Evolutionary conservation across 2,797 vertebrate genomes (phyloP), one percentile per base, ranked within the genome.

Genomic region (Loris lydekkerianus): DNA sequence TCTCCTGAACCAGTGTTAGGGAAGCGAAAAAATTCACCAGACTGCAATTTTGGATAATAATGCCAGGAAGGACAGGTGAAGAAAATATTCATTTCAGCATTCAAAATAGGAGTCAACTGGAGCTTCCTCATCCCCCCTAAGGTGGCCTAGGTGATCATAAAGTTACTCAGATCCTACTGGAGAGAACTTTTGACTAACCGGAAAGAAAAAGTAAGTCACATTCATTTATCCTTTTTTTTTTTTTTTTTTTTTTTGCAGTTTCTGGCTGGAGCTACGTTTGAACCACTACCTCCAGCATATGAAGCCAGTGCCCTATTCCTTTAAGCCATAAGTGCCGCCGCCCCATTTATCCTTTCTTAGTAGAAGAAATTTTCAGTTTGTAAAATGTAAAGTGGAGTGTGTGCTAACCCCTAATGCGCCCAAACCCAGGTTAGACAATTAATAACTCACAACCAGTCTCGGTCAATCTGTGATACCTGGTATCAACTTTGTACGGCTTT

Each of bases 391-490:
- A 23, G 0, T 53, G 21, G 23, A 65, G 21, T 29, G 14, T 29
- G 14, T 56, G 34, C 56, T 43, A 70, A 61, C 27, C 1, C 4
- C n/a, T 6, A 88, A 29, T 9, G 23, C 2, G 77, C 4, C 2
- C 17, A 0, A 46, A 46, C 17, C 17, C 17, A 43, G 2, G 27
- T 29, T 31, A 60, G 53, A 61, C 0, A 23, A 1, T 40, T 31
- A 9, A 40, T 37, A 53, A 27, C 56, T 15, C 1, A 76, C 7
- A 46, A 20, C 10, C 20, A 40, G 1, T 40, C n/a, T n/a, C 76
- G 21, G 7, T 43, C 40, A 61, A 8, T 40, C 53, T 61, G 31
- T 40, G 20, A 6, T 69, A 37, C 1, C 31, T 3, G 27, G 5
- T 23, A 9, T 25, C n/a, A 67, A 29, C 43, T 5, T 49, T 53